These are phyloP conservation scores for Tachina fera DNA, from an alignment of 2,888 invertebrate genomes.

Conservation along the genomic window DNA sequence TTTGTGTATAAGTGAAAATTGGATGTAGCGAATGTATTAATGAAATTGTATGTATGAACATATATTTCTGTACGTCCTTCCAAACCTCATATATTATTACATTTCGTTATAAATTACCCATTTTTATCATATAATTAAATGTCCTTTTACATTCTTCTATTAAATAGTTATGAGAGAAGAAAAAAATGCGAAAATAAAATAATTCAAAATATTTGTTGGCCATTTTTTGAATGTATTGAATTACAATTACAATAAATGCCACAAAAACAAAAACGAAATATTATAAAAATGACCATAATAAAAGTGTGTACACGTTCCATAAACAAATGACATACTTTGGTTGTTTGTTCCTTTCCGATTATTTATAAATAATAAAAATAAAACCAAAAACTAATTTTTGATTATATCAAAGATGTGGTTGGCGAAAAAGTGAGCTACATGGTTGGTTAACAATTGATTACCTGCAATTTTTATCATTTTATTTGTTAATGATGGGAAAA, in stretches of 20 bases:
- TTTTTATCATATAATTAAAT: conserved; percentile 42
- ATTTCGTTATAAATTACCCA: conserved; percentile 31
- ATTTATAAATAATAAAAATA: conserved; percentile 35
- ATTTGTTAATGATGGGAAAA: too few relatives aligned
- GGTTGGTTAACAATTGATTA: not conserved
- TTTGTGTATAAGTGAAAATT: not conserved
- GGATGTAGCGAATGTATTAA: not conserved
- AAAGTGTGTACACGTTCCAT: conserved; percentile 64
- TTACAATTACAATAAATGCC: conserved; percentile 56
- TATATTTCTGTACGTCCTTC: not conserved
- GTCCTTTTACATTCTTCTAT: conserved; percentile 49
- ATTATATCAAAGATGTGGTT: not conserved
- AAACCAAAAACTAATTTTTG: conserved; percentile 22
- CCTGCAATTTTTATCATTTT: not conserved
- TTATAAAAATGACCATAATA: conserved; percentile 61
- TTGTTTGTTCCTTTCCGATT: conserved; percentile 4
- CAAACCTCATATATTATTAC: not conserved
- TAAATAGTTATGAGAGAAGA: conserved; percentile 22
- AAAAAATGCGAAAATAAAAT: conserved; percentile 46
- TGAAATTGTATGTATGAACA: not conserved
- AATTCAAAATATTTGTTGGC: conserved; percentile 46
- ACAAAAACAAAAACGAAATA: conserved; percentile 18
- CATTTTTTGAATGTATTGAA: conserved; percentile 59
- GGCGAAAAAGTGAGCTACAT: conserved; percentile 10
- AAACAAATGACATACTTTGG: conserved; percentile 53